Evolutionary conservation across 2,797 vertebrate species (phyloP), one percentile per base, ranked within the genome.

Genomic region (Tamandua tetradactyla): DNA sequence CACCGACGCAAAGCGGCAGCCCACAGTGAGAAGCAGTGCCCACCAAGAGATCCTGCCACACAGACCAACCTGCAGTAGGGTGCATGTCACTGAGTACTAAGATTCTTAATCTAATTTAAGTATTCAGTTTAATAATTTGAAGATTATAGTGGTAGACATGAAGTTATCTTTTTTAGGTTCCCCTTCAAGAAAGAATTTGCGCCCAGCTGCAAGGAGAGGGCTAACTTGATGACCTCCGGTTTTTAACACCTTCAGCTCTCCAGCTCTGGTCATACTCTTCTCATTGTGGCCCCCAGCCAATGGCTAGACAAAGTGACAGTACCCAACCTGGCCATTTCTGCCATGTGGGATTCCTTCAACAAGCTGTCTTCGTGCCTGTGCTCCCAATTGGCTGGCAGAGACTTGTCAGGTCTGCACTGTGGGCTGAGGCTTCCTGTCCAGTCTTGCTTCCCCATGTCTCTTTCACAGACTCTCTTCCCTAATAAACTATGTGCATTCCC

Each of bases 131-230:
- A 71, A 64, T 86, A 57, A 74, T 66, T 86, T 64, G 37, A 84
- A 69, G 40, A 57, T 66, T 55, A 23, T 55, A 61, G 2, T 93
- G 79, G 71, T 14, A 64, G 35, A 76, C 27, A 71, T 22, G 66
- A 20, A 76, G 20, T n/a, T 23, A 4, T 52, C 27, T n/a, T 80
- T 4, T 25, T 64, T 32, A 57, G 10, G n/a, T 64, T 12, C 9
- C n/a, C 30, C 9, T 81, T 55, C 62, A 85, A 59, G 91, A 94
- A 94, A 88, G 49, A 74, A 30, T 89, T 66, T 87, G 76, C 37
- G 35, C 55, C 49, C 8, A n/a, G 25, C 52, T 78, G 1, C 9
- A 69, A 61, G 55, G 59, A 90, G 40, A 72, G 32, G 52, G 0
- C 0, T 85, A n/a, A 49, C 2, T 42, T 71, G 44, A 20, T 35